These are phyloP conservation scores for Melipona bicolor DNA, from an alignment of 2,888 invertebrate species.

Conservation along the genomic window DNA sequence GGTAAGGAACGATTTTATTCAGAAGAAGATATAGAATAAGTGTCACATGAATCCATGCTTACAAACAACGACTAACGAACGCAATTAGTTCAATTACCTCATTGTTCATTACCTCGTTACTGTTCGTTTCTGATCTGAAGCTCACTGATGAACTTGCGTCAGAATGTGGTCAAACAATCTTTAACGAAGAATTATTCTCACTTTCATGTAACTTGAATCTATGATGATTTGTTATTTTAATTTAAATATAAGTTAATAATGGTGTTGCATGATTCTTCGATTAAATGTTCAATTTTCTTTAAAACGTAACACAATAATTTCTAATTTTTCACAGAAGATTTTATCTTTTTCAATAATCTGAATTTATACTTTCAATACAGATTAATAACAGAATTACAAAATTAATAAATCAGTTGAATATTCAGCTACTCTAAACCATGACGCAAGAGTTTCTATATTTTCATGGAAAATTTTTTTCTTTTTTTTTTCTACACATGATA, in stretches of 20 bases:
- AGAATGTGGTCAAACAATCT: constrained; percentile 23
- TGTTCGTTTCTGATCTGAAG: constrained; percentile 67
- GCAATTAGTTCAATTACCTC: constrained; percentile 79
- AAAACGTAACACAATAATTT: constrained; percentile 1
- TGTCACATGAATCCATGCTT: constrained; percentile 53
- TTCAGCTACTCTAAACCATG: not conserved
- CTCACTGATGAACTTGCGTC: constrained; percentile 47
- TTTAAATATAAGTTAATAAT: not conserved
- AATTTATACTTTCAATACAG: not conserved
- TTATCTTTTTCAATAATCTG: not conserved
- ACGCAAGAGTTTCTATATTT: not conserved
- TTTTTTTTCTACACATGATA: constrained; percentile 9
- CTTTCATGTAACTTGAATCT: not conserved
- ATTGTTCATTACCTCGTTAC: constrained; percentile 54
- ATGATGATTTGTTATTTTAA: not conserved
- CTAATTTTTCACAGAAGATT: not conserved
- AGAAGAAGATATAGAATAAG: not conserved
- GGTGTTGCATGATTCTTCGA: not conserved
- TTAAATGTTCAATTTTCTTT: not conserved
- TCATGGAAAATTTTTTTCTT: not conserved
- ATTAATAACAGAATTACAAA: not conserved
- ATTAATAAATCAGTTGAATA: not conserved
- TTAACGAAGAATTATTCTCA: constrained; percentile 5
- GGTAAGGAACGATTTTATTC: not conserved
- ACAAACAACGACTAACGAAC: constrained; percentile 71